Percentiles rank a stretch among this genome's conserved stretches.
These are phyloP conservation scores for Trichomycterus rosablanca DNA, from an alignment of 2,113 vertebrate species.

Conservation along the genomic window DNA sequence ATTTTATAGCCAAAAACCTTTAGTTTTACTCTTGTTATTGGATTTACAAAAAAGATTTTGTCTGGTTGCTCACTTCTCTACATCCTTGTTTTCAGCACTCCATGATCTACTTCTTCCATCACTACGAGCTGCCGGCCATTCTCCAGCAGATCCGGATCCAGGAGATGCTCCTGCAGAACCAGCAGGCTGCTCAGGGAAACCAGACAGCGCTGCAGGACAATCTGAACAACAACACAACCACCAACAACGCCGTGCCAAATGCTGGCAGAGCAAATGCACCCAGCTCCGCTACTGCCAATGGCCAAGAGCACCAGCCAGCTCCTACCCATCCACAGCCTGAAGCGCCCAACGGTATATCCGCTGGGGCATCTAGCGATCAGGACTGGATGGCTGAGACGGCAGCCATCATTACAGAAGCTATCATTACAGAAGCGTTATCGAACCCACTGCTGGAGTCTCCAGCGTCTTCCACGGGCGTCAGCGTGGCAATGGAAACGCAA, in stretches of 20 bases:
- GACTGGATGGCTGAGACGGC: constrained; percentile 83
- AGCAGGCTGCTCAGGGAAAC: constrained; percentile 79
- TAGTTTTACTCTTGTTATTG: too few species aligned
- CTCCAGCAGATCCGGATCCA: constrained; percentile 95
- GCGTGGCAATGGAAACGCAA: constrained; percentile 46
- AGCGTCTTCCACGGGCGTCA: not conserved
- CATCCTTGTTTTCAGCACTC: constrained; percentile 73
- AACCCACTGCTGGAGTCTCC: constrained; percentile 60
- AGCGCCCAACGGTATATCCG: not conserved
- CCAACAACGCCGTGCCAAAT: constrained; percentile 52
- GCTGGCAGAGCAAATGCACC: constrained; percentile 28
- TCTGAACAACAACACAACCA: constrained; percentile 93
- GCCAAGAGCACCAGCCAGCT: constrained; percentile 32
- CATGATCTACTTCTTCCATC: constrained; percentile 99
- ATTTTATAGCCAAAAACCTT: too few species aligned
- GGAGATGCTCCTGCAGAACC: constrained; percentile 92
- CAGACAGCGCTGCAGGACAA: constrained; percentile 87
- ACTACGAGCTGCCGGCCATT: constrained; percentile 94
- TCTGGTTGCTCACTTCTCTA: not conserved
- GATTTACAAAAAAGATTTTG: too few species aligned
- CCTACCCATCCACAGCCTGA: constrained; percentile 33
- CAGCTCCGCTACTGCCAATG: constrained; percentile 6
- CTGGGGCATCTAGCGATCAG: constrained; percentile 53
- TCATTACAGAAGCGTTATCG: constrained; percentile 79
- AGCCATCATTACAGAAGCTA: constrained; percentile 74